Percentiles rank a stretch among this genome's conserved stretches.
Conservation (phyloP, 2,888 invertebrate genomes). For the Archips xylosteana region DNA sequence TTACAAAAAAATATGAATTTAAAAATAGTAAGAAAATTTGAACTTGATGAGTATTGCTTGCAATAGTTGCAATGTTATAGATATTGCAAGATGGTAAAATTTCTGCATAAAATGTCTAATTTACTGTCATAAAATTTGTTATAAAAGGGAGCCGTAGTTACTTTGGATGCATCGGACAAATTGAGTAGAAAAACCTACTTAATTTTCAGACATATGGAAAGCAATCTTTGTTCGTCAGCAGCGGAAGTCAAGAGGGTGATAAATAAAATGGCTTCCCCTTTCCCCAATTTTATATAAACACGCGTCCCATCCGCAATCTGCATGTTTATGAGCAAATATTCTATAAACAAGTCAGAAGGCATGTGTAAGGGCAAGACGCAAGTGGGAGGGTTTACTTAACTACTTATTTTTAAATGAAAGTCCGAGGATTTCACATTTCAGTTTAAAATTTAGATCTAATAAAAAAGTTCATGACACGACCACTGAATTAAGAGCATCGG, state of each 20-base stretch:
- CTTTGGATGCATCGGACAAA: no score
- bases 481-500: background rate
- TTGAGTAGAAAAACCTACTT: conserved; percentile 39
- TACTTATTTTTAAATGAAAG: background rate
- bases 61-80: no score
- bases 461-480: no score
- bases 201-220: conserved; percentile 60
- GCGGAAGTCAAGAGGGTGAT: conserved; percentile 81
- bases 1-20: no score
- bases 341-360: conserved; percentile 78
- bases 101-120: no score
- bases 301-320: conserved; percentile 84
- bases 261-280: conserved; percentile 83
- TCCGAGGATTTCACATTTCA: background rate
- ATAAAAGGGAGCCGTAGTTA: no score
- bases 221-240: conserved; percentile 67
- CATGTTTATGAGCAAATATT: conserved; percentile 85
- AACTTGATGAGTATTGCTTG: no score
- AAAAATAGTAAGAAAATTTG: no score
- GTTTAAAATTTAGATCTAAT: no score
- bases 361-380: conserved; percentile 30
- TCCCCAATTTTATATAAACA: conserved; percentile 82
- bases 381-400: background rate
- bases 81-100: no score
- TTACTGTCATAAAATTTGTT: no score